phyloP scores from a whole-genome alignment of 2,888 invertebrate species.

The Latrodectus elegans region DNA sequence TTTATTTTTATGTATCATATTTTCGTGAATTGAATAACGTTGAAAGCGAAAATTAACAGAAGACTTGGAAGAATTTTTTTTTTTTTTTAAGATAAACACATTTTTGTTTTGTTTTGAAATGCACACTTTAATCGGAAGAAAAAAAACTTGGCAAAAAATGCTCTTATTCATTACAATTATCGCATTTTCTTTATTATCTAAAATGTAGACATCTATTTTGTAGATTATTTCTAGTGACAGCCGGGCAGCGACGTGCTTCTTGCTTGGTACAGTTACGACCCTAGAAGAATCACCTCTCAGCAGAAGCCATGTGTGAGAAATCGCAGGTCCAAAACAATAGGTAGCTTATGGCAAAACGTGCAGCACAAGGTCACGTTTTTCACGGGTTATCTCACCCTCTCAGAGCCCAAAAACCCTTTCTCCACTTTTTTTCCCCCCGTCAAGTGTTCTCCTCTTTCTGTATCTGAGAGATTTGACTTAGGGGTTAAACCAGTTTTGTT shows the following conservation, averaged over 20 bases:
- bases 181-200: not conserved
- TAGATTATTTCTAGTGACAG: not conserved
- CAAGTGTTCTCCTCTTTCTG: not conserved
- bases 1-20: too few relatives aligned
- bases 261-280: not conserved
- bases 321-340: not conserved
- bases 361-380: slow-evolving; percentile 46
- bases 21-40: too few relatives aligned
- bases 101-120: too few relatives aligned
- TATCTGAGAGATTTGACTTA: slow-evolving; percentile 5
- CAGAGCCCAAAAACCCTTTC: slow-evolving; percentile 10
- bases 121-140: too few relatives aligned
- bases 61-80: too few relatives aligned
- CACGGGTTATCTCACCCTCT: slow-evolving; percentile 55
- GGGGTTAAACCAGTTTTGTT: slow-evolving; percentile 33
- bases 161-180: too few relatives aligned
- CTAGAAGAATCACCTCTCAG: not conserved
- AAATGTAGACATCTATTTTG: not conserved
- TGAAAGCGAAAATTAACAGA: too few relatives aligned
- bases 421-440: not conserved
- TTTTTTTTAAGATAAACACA: too few relatives aligned
- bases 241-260: not conserved
- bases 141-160: too few relatives aligned
- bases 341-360: slow-evolving; percentile 9
- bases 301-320: not conserved